Evolutionary conservation across 2,888 invertebrate genomes (phyloP).

Genomic region (Heteromurus nitidus): DNA sequence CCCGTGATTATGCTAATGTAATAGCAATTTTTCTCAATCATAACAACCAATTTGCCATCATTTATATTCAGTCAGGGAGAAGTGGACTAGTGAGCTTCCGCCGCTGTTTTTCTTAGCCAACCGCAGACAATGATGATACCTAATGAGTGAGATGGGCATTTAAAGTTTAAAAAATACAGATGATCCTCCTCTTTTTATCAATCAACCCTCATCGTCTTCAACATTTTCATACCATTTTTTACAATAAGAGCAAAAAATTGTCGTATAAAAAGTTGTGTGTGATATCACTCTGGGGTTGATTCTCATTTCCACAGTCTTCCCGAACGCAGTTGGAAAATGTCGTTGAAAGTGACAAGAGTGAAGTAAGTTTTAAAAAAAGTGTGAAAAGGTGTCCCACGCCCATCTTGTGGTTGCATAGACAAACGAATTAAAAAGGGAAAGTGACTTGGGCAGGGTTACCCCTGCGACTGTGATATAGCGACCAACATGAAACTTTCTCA

Average conservation of each 20-base stretch:
- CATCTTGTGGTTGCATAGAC: too few species aligned
- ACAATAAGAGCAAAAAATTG: background rate
- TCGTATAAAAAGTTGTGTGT: slow-evolving; percentile 20
- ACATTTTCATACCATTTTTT: slow-evolving; percentile 15
- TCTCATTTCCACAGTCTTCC: background rate
- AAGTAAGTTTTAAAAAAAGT: background rate
- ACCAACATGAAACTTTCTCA: slow-evolving; percentile 4
- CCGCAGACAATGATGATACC: slow-evolving; percentile 27
- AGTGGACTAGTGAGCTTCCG: slow-evolving; percentile 14
- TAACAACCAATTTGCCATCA: slow-evolving; percentile 27
- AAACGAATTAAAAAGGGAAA: too few species aligned
- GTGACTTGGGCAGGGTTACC: slow-evolving; percentile 16
- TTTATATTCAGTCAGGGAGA: slow-evolving; percentile 1
- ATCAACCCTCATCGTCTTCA: background rate
- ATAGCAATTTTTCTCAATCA: slow-evolving; percentile 35
- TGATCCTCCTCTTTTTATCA: background rate
- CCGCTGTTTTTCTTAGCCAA: background rate
- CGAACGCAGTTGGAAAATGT: background rate
- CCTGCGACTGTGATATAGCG: background rate
- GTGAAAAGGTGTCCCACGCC: too few species aligned
- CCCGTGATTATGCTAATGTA: slow-evolving; percentile 41
- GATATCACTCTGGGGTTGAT: background rate
- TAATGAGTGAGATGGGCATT: slow-evolving; percentile 17
- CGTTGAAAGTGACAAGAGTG: too few species aligned
- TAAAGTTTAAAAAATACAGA: slow-evolving; percentile 2